Evolutionary conservation across 2,113 vertebrate species (phyloP), one percentile per base, ranked within the genome.

Genomic region (Haemorhous mexicanus): DNA sequence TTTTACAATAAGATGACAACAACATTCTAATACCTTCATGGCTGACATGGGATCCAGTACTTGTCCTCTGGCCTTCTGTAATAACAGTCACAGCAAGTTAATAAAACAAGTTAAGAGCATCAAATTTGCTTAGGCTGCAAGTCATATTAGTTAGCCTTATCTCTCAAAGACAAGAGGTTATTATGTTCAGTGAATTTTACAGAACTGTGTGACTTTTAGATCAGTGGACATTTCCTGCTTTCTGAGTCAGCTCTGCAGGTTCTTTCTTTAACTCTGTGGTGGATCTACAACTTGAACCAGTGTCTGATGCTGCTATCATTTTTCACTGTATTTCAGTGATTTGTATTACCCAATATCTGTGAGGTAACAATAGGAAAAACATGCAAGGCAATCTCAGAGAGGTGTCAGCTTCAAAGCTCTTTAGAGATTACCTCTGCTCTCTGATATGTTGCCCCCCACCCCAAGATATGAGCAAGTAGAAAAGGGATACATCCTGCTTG

Each of bases 381-480:
- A 24, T 18, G 6, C 8, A 20, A 55, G 26, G 23, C 11, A 16
- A 58, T 82, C 82, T 84, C 58, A 90, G 46, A 76, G 15, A 73
- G 3, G 41, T 1, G 6, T 4, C 6, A 11, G 4, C 17, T 55
- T 82, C 55, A 67, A 7, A 79, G 13, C 4, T 70, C n/a, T 73
- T 16, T 9, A 33, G 26, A 66, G 16, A 10, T 46, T 46, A 62
- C 21, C 49, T 64, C 23, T 58, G 43, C 4, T 9, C 30, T 52
- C 59, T 92, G 55, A 43, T 23, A 4, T 22, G 6, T 27, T 10
- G 7, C 3, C 13, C 9, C 22, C 30, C 0, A 0, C 12, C 23
- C 11, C 6, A 72, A 58, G 11, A 20, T 11, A 55, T 10, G 23
- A 10, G 2, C 8, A 69, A 74, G 27, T 10, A 86, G 37, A 13